Conservation (phyloP, 92 coral and sea anemone species). For the Nematostella vectensis region DNA sequence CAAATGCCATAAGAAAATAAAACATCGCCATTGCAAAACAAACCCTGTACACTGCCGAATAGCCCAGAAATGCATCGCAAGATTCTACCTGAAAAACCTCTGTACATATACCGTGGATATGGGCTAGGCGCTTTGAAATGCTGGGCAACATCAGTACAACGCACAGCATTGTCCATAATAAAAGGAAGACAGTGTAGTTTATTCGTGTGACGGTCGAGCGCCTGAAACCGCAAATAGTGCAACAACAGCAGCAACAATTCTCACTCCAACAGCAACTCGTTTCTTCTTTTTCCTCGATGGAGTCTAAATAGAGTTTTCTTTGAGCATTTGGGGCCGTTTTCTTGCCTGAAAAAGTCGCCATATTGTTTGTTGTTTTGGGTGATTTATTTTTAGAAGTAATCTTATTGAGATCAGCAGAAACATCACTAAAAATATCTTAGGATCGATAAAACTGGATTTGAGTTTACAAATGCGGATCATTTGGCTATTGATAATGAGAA, state of each 20-base stretch:
- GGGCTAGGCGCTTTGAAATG: conserved; percentile 22
- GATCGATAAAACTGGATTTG: background rate
- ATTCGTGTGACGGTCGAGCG: conserved; percentile 16
- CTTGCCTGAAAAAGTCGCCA: background rate
- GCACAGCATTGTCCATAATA: conserved; percentile 26
- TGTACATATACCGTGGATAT: conserved; percentile 42
- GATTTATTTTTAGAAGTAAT: background rate
- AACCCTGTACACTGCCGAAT: conserved; percentile 62
- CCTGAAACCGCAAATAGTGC: background rate
- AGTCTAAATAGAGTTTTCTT: background rate
- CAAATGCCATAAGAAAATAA: conserved; percentile 37
- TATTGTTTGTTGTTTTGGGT: no score
- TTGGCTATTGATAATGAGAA: no score
- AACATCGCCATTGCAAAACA: conserved; percentile 56
- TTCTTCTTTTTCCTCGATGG: background rate
- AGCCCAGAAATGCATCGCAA: conserved; percentile 57
- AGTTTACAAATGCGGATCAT: no score
- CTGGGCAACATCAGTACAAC: conserved; percentile 37
- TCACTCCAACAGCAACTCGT: conserved; percentile 1
- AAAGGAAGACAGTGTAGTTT: conserved; percentile 37
- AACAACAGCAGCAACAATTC: conserved; percentile 2
- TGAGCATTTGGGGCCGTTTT: no score
- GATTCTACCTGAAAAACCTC: conserved; percentile 21
- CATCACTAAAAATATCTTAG: background rate
- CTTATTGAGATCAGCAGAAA: background rate